Base-by-base conservation (phyloP, 2,888 invertebrate species). In the Megaustenia siamemsis region DNA sequence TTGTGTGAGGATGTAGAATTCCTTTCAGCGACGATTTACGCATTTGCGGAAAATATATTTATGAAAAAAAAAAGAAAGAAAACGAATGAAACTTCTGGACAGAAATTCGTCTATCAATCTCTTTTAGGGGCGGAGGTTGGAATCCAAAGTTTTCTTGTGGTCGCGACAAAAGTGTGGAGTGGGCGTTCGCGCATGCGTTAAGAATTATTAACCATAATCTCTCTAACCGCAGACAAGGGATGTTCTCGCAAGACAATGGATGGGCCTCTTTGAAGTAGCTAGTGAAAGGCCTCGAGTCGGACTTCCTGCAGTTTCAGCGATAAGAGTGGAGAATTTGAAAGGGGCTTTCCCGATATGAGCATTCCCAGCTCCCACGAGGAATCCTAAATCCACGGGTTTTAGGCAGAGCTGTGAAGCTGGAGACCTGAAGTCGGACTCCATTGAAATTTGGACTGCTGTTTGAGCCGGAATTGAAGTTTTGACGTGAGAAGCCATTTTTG, bases 211-310 rank as follows among this genome's bases (percentile, higher is more conserved):
- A 73, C 45, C 73, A 45, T 45, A 73, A 49, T 49, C 28, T 49
- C 45, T n/a, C 32, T 45, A 32, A 49, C 28, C 49, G 49, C 18
- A 28, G 24, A 40, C 10, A 73, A 8, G 32, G 43, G 6, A 28
- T 45, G 71, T 71, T 43, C 43, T 45, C 43, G 40, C 24, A 28
- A 43, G 2, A 71, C 71, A 71, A 49, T 49, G n/a, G 28, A 21
- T 32, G 49, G 1, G 49, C 18, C 49, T 73, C 73, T 73, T 73
- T 73, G 73, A 73, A 73, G 73, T 73, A 45, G 49, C 73, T 49
- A 73, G 49, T 73, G 49, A 73, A 73, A 73, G 73, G 49, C 28
- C n/a, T n/a, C n/a, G 2, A n/a, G 24, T 1, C 1, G 10, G 71
- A 71, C 71, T 40, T 71, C 71, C 71, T 71, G 71, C 71, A 71